Evolutionary conservation across 2,113 vertebrate species (phyloP).

Genomic region (Corydoras sp.): DNA sequence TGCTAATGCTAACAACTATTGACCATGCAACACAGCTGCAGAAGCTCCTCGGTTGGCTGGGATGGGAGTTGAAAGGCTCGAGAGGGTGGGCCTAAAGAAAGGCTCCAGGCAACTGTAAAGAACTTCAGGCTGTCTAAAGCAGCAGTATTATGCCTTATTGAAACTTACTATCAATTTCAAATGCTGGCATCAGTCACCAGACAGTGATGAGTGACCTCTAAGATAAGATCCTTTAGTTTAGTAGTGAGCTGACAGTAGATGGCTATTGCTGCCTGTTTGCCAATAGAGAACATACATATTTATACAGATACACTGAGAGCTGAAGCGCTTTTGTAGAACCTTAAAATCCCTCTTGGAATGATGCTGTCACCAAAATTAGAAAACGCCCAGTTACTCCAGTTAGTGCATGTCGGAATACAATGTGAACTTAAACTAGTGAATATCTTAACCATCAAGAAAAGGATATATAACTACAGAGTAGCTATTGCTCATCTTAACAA

Average conservation of each 20-base stretch:
- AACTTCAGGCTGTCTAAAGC: slow-evolving; percentile 20
- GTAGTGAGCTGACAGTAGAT: slow-evolving; percentile 26
- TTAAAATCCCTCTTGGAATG: slow-evolving; percentile 22
- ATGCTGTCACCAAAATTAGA: slow-evolving; percentile 23
- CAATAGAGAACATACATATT: slow-evolving; percentile 21
- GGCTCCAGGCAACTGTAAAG: slow-evolving; percentile 35
- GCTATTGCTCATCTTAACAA: neutral
- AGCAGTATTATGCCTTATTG: slow-evolving; percentile 33
- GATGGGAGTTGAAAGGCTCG: neutral
- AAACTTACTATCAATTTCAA: slow-evolving; percentile 16
- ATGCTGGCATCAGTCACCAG: neutral
- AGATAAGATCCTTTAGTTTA: slow-evolving; percentile 11
- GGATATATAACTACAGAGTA: neutral
- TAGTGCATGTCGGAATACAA: slow-evolving; percentile 33
- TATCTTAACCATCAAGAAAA: slow-evolving; percentile 22
- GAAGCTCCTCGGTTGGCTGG: neutral
- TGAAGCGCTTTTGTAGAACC: slow-evolving; percentile 27
- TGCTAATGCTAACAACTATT: slow-evolving; percentile 26
- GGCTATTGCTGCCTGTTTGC: slow-evolving; percentile 21
- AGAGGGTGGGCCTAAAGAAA: neutral
- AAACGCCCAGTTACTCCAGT: slow-evolving; percentile 29
- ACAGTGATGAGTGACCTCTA: slow-evolving; percentile 9
- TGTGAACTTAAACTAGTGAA: slow-evolving; percentile 17
- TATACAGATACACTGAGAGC: slow-evolving; percentile 19
- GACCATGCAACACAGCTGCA: slow-evolving; percentile 1